Evolutionary conservation across 2,888 invertebrate genomes (phyloP), one percentile per base, ranked within the genome.

Genomic region (Eulithis prunata): DNA sequence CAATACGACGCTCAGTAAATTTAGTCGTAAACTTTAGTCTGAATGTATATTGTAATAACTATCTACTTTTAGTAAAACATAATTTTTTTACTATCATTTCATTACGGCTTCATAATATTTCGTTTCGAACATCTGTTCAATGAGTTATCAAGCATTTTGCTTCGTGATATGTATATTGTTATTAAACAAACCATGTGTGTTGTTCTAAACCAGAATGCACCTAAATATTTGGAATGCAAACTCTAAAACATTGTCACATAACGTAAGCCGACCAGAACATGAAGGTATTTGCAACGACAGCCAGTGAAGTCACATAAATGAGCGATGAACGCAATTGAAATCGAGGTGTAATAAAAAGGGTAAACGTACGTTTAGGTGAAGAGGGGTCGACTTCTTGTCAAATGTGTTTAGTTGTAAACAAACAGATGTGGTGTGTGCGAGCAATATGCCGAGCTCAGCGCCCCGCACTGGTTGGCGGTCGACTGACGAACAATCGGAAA

Each of bases 401-500:
- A 81, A 81, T 83, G 82, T 85, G 82, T 81, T 69, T 81, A 73
- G 79, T 85, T 81, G 87, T 88, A 86, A 86, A 87, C 84, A 88
- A 90, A 88, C 84, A 84, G 80, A 85, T 87, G 77, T 78, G 69
- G 71, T 75, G 74, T 80, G 74, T 78, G 73, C 76, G 77, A 75
- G 78, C 80, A 73, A 73, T 69, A 74, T 70, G 75, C 72, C 72
- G 78, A 83, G 81, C 75, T 80, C 80, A 79, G 77, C 81, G 84
- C 85, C 77, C 71, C 85, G 85, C 90, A 87, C 80, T 88, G 86
- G 82, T 78, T 82, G 86, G 77, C 82, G 85, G 86, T 83, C 83
- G 86, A 91, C 91, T 91, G 84, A 71, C 66, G 72, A 68, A 64
- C 51, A 65, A 68, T 70, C 71, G 75, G 82, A 77, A 83, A 83